Percentiles rank a stretch among this genome's conserved stretches.
phyloP scores from a whole-genome alignment of 2,113 vertebrate species.

The Oenanthe melanoleuca region DNA sequence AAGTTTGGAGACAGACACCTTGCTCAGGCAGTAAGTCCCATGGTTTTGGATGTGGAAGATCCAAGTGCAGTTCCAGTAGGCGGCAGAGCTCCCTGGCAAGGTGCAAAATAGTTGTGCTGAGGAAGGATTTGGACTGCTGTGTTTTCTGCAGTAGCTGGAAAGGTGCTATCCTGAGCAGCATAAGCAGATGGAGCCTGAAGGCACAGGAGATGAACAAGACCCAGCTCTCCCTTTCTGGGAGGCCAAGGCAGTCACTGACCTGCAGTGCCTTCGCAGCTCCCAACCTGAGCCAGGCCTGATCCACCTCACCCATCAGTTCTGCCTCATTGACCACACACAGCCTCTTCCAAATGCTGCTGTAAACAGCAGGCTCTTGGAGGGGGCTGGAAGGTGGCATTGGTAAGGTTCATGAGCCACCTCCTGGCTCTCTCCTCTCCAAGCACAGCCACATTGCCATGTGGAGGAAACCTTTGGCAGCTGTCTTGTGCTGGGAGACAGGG shows the following conservation, averaged over 20 bases:
- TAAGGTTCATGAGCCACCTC: constrained; percentile 4
- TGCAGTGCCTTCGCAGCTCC: not conserved
- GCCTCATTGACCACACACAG: not conserved
- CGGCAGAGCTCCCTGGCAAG: not conserved
- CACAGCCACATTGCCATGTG: constrained; percentile 9
- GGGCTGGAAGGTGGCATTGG: constrained; percentile 22
- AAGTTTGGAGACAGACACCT: not conserved
- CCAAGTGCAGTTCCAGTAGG: not conserved
- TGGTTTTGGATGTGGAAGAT: not conserved
- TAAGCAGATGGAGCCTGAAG: not conserved
- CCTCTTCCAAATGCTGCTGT: constrained; percentile 38
- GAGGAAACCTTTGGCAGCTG: constrained; percentile 57
- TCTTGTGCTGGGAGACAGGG: constrained; percentile 26
- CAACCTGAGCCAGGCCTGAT: constrained; percentile 34
- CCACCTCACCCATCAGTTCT: constrained; percentile 48
- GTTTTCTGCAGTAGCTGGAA: not conserved
- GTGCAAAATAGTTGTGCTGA: not conserved
- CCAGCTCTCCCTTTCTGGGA: not conserved
- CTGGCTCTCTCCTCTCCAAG: constrained; percentile 16
- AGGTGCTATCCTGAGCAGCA: not conserved
- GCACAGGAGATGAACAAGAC: not conserved
- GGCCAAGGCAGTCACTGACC: constrained; percentile 1
- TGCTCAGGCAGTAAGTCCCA: not conserved
- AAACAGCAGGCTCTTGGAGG: constrained; percentile 33
- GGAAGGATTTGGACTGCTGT: not conserved